These are phyloP conservation scores for Atethmia centrago DNA, from an alignment of 2,888 invertebrate species.

Conservation along the genomic window DNA sequence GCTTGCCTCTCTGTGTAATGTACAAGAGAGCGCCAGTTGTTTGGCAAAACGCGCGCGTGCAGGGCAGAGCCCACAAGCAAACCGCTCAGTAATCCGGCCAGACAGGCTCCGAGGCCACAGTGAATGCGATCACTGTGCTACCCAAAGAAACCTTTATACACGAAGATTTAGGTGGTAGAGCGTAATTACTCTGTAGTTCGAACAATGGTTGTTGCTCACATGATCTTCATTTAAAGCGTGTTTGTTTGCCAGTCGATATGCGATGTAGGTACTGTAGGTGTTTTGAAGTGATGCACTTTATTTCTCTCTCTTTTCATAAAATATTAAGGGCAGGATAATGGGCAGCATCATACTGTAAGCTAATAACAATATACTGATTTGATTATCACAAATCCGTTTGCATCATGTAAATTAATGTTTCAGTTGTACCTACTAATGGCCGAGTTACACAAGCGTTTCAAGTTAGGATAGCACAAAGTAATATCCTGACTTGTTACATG, in stretches of 20 bases:
- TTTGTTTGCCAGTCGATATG: neutral
- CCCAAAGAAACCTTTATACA: conserved; percentile 26
- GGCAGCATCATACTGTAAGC: neutral
- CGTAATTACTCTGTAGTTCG: conserved; percentile 24
- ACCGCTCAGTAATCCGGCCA: conserved; percentile 44
- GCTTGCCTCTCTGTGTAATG: conserved; percentile 20
- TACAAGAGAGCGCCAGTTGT: conserved; percentile 48
- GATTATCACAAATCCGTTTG: too few relatives aligned
- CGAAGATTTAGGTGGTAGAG: conserved; percentile 13
- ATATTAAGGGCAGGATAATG: neutral
- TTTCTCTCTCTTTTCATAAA: neutral
- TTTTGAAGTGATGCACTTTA: neutral
- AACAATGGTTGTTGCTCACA: conserved; percentile 1
- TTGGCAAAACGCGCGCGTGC: conserved; percentile 51
- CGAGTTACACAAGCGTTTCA: too few relatives aligned
- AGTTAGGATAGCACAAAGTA: too few relatives aligned
- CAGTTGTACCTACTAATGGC: too few relatives aligned
- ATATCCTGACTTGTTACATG: too few relatives aligned
- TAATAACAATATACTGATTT: too few relatives aligned
- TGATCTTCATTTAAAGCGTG: neutral
- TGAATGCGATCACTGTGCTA: conserved; percentile 22
- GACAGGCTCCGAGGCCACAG: conserved; percentile 32
- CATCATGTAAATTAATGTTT: too few relatives aligned
- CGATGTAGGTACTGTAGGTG: neutral
- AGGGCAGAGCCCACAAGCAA: conserved; percentile 6